These are phyloP conservation scores for Dreissena rostriformis DNA, from an alignment of 1,140 invertebrate species.

Conservation along the genomic window DNA sequence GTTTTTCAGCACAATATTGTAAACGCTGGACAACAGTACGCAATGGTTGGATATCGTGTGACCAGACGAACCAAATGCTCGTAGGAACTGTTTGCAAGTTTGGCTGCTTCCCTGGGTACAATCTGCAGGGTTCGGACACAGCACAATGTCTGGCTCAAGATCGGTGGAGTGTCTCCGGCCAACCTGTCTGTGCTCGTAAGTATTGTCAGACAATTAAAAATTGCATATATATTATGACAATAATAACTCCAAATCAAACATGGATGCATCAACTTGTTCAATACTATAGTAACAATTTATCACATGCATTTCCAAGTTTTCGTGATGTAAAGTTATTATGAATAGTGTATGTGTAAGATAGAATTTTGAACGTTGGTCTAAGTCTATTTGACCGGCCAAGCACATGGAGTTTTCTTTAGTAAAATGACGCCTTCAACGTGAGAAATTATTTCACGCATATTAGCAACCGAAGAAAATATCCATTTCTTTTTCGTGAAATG, in stretches of 20 bases:
- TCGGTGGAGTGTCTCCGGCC: not conserved
- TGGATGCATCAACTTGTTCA: too few relatives aligned
- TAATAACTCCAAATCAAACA: too few relatives aligned
- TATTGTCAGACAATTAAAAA: not conserved
- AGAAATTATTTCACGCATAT: not conserved
- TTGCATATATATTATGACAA: not conserved
- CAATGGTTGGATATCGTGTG: slow-evolving; percentile 23
- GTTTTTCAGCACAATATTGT: slow-evolving; percentile 14
- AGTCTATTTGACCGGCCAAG: too few relatives aligned
- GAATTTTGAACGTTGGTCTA: too few relatives aligned
- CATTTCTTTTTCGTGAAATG: not conserved
- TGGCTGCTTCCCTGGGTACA: slow-evolving; percentile 26
- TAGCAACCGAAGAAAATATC: too few relatives aligned
- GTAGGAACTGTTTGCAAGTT: slow-evolving; percentile 28
- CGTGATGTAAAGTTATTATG: too few relatives aligned
- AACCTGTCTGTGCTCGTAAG: slow-evolving; percentile 35
- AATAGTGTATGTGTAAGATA: too few relatives aligned
- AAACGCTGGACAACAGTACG: not conserved
- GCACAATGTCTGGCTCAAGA: not conserved
- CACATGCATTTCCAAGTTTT: too few relatives aligned
- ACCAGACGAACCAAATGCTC: slow-evolving; percentile 4
- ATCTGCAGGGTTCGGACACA: not conserved
- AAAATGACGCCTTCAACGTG: too few relatives aligned
- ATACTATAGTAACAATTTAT: too few relatives aligned
- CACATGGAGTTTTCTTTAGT: too few relatives aligned